Evolutionary conservation across 2,113 vertebrate genomes (phyloP).

Genomic region (Gymnorhina tibicen): DNA sequence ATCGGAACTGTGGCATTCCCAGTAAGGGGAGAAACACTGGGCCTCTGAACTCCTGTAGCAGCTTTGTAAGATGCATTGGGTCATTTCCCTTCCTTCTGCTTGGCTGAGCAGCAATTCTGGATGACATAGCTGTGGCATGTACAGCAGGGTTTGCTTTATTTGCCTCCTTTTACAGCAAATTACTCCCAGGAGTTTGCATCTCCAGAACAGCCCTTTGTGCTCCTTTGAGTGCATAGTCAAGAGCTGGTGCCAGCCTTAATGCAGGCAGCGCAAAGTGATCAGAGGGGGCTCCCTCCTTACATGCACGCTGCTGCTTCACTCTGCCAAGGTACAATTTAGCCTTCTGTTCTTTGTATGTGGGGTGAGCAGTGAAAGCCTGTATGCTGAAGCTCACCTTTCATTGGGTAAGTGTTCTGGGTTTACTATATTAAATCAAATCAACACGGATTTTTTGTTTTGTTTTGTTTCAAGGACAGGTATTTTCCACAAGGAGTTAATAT

Average conservation of each 20-base stretch:
- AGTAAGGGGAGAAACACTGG: background rate
- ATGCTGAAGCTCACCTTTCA: background rate
- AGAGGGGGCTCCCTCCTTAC: background rate
- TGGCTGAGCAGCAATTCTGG: background rate
- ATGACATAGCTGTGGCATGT: background rate
- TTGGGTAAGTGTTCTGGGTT: background rate
- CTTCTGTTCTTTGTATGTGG: background rate
- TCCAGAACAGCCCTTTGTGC: background rate
- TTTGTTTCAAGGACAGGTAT: background rate
- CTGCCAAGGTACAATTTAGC: background rate
- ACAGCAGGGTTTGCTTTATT: slow-evolving; percentile 1
- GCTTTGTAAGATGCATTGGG: background rate
- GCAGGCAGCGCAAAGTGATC: background rate
- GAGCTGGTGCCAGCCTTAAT: background rate
- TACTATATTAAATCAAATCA: background rate
- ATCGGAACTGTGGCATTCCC: background rate
- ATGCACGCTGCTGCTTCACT: background rate
- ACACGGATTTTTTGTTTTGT: background rate
- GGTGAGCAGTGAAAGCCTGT: background rate
- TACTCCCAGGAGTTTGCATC: background rate
- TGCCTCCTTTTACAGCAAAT: slow-evolving; percentile 12
- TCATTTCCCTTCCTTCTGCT: slow-evolving; percentile 28
- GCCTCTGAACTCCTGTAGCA: background rate
- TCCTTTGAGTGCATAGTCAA: background rate
- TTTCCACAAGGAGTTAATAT: slow-evolving; percentile 15